Conservation (phyloP, 1,140 invertebrate genomes). For the Heterodera carotae region DNA sequence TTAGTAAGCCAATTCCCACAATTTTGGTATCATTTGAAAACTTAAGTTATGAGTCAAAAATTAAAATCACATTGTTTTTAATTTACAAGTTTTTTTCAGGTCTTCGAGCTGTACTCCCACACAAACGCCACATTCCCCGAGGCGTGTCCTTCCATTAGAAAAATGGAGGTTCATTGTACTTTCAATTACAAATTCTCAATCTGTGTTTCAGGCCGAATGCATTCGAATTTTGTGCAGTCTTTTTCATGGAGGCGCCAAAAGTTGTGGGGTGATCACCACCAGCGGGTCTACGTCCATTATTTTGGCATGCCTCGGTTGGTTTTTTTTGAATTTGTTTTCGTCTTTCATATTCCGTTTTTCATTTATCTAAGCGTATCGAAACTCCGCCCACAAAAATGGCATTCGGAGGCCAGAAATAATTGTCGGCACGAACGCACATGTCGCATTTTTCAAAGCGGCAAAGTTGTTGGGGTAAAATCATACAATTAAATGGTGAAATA, state of each 20-base stretch:
- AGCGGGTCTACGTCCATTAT: constrained; percentile 58
- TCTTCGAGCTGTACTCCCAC: constrained; percentile 48
- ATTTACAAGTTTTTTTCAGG: constrained; percentile 31
- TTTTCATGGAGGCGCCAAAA: constrained; percentile 81
- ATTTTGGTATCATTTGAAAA: too few relatives aligned
- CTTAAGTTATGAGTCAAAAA: too few relatives aligned
- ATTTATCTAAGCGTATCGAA: constrained; percentile 87
- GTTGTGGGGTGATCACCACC: constrained; percentile 80
- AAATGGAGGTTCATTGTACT: constrained; percentile 78
- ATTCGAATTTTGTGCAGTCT: constrained; percentile 82
- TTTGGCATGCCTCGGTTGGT: constrained; percentile 56
- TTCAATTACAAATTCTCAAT: not conserved
- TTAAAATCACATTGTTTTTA: constrained; percentile 10
- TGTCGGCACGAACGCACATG: constrained; percentile 83
- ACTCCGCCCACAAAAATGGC: constrained; percentile 79
- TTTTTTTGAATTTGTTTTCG: not conserved
- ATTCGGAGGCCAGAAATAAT: constrained; percentile 87
- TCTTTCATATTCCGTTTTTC: constrained; percentile 70
- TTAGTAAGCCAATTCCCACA: too few relatives aligned
- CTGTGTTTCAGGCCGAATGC: constrained; percentile 79
- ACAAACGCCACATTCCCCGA: constrained; percentile 51
- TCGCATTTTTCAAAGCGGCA: constrained; percentile 94
- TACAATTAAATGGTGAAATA: not conserved
- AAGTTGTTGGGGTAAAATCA: constrained; percentile 74
- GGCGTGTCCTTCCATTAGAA: constrained; percentile 77